Conservation (phyloP, 2,888 invertebrate genomes). For the Polydrusus cervinus region DNA sequence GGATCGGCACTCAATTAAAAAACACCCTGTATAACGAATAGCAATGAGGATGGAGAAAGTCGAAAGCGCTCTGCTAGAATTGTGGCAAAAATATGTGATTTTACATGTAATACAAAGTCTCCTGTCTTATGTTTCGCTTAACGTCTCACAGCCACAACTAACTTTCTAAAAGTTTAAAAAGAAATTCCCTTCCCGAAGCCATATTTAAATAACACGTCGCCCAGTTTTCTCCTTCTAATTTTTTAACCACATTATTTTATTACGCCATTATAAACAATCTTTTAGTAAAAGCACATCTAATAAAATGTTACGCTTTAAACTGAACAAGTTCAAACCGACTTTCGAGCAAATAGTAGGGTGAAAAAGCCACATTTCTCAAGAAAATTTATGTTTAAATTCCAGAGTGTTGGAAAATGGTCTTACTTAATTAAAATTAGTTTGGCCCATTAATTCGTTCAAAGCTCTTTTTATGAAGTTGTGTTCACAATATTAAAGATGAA, state of each 20-base stretch:
- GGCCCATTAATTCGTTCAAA: not conserved
- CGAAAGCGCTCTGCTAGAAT: no score
- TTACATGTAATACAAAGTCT: no score
- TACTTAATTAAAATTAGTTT: constrained; percentile 2
- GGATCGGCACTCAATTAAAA: no score
- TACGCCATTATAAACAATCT: not conserved
- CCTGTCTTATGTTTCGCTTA: no score
- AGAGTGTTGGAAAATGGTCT: not conserved
- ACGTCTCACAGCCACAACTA: no score
- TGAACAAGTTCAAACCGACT: not conserved
- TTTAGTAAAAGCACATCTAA: not conserved
- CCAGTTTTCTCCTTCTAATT: not conserved
- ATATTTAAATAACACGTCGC: no score
- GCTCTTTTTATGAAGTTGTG: not conserved
- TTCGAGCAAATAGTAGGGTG: not conserved
- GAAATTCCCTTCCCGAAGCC: no score
- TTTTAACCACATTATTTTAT: not conserved
- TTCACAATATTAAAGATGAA: not conserved
- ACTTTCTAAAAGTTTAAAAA: no score
- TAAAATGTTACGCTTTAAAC: not conserved
- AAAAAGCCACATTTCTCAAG: constrained; percentile 3
- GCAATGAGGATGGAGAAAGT: no score
- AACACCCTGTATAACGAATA: no score
- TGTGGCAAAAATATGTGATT: no score
- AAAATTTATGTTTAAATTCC: constrained; percentile 5